Evolutionary conservation across 2,113 vertebrate species (phyloP), one percentile per base, ranked within the genome.

Genomic region (Pogona vitticeps): DNA sequence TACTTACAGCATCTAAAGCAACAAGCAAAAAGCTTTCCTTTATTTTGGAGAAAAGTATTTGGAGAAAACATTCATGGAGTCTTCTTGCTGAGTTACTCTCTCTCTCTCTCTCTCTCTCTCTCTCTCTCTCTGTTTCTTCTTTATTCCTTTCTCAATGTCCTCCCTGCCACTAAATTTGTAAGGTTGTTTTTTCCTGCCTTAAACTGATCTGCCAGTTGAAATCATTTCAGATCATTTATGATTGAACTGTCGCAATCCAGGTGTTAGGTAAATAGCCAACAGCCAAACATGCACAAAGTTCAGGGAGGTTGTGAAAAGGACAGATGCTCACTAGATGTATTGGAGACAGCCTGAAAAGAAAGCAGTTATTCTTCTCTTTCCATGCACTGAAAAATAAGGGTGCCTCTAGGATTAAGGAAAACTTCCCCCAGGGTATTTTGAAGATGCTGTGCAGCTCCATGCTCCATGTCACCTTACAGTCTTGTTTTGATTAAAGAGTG

Each of bases 161-260:
- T 12, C 5, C 2, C 65, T 8, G 26, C 65, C 31, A 67, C 23
- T 67, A 28, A 67, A 8, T 68, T 68, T 68, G 26, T 10, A 52
- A 68, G 18, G 21, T n/a, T 52, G 46, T 5, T 23, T 33, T 80
- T 73, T 65, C 56, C 63, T 73, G 56, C 40, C 65, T 46, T 36
- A 52, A 17, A 10, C 12, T 75, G 73, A 81, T 52, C 58, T 81
- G 70, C 15, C 72, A 52, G 46, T 52, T 46, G 73, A 75, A 75
- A 40, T 8, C 76, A 6, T 87, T 91, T 80, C 76, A 78, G 72
- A 38, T 68, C 88, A 5, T 82, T 93, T 78, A 76, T 70, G 88
- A 23, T 6, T 80, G 76, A 77, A 88, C 63, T 84, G 6, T 1
- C 76, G 75, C 83, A 89, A 87, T 33, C 1, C 80, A 78, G 76